phyloP scores from a whole-genome alignment of 2,888 invertebrate genomes.

The Cryptocephalus moraei region DNA sequence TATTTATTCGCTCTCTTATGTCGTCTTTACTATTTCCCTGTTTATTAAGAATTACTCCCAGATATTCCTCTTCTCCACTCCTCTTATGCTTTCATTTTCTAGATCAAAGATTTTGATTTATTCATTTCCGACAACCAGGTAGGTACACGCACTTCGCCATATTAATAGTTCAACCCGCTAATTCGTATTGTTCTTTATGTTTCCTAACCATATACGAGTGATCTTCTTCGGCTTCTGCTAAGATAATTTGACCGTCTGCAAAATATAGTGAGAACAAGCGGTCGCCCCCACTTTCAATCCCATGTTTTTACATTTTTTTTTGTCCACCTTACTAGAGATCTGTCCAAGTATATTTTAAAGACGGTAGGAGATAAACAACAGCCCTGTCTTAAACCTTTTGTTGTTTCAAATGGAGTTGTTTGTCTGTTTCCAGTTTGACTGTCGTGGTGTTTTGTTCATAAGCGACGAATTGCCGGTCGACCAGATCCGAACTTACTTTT shows the following conservation, averaged over 20 bases:
- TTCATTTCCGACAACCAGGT: neutral
- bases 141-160: neutral
- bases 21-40: neutral
- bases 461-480: too few species aligned
- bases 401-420: neutral
- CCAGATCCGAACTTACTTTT: too few species aligned
- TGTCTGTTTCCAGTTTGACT: neutral
- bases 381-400: neutral
- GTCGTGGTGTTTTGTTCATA: neutral
- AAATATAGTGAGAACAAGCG: neutral
- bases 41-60: neutral
- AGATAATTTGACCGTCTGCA: neutral
- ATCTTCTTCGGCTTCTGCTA: neutral
- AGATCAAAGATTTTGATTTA: neutral
- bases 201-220: neutral
- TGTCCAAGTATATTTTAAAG: neutral
- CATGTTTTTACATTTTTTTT: neutral
- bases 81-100: neutral
- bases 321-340: too few species aligned
- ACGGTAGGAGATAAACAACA: neutral
- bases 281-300: too few species aligned
- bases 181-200: neutral
- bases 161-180: neutral
- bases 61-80: neutral
- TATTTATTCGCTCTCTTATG: neutral